Evolutionary conservation across 2,113 vertebrate species (phyloP).

Genomic region (Xiphophorus maculatus): DNA sequence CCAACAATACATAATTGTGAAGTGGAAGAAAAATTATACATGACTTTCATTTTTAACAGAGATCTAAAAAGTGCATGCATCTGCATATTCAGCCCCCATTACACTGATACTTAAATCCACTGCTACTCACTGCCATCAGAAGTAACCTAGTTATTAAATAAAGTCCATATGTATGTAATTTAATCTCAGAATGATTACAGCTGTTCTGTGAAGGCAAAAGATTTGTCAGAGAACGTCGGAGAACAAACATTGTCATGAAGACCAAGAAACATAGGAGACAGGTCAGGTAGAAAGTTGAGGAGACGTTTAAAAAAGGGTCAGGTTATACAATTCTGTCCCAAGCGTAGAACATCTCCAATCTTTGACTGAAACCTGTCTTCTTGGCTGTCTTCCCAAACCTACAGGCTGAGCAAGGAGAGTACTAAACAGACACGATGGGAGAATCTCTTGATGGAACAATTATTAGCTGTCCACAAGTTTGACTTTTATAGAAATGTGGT

Average conservation of each 20-base stretch:
- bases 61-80: not conserved
- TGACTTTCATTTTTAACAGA: not conserved
- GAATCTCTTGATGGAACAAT: not conserved
- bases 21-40: not conserved
- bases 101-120: not conserved
- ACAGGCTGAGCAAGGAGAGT: not conserved
- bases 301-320: not conserved
- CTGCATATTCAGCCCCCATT: not conserved
- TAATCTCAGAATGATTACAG: not conserved
- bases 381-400: not conserved
- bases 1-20: not conserved
- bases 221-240: not conserved
- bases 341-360: not conserved
- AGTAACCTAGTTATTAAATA: not conserved
- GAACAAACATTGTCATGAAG: too few relatives aligned
- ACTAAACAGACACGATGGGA: not conserved
- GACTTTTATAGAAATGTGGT: not conserved
- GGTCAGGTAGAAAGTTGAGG: too few relatives aligned
- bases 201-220: not conserved
- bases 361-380: not conserved
- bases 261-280: too few relatives aligned
- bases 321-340: not conserved
- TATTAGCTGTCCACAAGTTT: not conserved
- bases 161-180: not conserved
- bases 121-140: not conserved